Conservation (phyloP, 2,113 vertebrate genomes). For the Rousettus leschenaultii region DNA sequence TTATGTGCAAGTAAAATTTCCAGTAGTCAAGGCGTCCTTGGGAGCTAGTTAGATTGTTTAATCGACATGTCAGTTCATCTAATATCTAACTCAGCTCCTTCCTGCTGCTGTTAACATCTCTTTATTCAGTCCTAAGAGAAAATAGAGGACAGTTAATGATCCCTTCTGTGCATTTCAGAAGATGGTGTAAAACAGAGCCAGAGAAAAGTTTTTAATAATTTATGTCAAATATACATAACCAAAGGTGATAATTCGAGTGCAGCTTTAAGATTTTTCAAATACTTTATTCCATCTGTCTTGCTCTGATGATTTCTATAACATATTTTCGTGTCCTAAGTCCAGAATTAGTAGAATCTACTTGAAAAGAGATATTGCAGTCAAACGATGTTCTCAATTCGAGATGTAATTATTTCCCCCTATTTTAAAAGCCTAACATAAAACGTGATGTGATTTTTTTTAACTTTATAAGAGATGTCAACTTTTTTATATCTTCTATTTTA, state of each 20-base stretch:
- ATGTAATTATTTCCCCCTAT: conserved; percentile 54
- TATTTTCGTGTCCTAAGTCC: conserved; percentile 68
- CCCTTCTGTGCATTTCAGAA: background rate
- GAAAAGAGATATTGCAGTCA: conserved; percentile 63
- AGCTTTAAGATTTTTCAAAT: conserved; percentile 57
- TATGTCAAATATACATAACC: conserved; percentile 47
- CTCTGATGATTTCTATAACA: conserved; percentile 61
- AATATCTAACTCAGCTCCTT: background rate
- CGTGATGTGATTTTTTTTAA: conserved; percentile 35
- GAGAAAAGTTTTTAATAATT: conserved; percentile 53
- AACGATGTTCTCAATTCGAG: conserved; percentile 52
- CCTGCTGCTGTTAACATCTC: background rate
- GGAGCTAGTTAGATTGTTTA: background rate
- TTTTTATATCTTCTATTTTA: conserved; percentile 17
- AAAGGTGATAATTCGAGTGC: conserved; percentile 56
- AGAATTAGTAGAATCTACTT: conserved; percentile 58
- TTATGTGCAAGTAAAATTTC: background rate
- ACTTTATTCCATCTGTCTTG: conserved; percentile 56
- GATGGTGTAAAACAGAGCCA: background rate
- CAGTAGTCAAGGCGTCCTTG: background rate
- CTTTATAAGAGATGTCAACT: conserved; percentile 45
- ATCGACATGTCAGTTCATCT: background rate
- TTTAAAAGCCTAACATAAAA: conserved; percentile 58
- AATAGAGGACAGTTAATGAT: background rate
- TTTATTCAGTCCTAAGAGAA: background rate